phyloP scores from a whole-genome alignment of 2,888 invertebrate genomes.

The Drosophila paramelanica region DNA sequence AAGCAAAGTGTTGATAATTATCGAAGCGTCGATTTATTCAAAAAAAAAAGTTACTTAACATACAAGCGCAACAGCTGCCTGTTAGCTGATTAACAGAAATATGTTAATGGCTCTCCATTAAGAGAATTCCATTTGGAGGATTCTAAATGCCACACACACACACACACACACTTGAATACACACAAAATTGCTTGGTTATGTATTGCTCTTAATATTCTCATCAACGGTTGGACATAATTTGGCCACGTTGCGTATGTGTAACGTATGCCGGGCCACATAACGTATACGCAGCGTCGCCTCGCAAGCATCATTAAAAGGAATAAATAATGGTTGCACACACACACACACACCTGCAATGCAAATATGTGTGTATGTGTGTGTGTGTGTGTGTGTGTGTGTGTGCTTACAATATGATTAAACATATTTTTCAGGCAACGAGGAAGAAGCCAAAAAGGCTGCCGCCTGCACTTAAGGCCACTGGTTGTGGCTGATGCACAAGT shows the following conservation, averaged over 20 bases:
- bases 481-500: conserved; percentile 6
- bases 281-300: conserved; percentile 35
- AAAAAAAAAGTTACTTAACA: not conserved
- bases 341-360: not conserved
- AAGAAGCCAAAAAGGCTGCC: conserved; percentile 25
- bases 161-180: not conserved
- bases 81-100: conserved; percentile 20
- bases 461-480: conserved; percentile 40
- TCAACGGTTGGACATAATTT: conserved; percentile 38
- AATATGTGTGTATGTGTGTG: conserved; percentile 8
- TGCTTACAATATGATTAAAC: conserved; percentile 57
- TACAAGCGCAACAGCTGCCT: not conserved
- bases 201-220: conserved; percentile 9
- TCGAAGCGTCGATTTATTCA: too few relatives aligned
- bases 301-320: conserved; percentile 43
- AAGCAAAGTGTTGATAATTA: too few relatives aligned
- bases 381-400: conserved; percentile 9
- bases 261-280: conserved; percentile 3
- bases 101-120: conserved; percentile 11
- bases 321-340: conserved; percentile 44
- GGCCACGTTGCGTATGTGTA: conserved; percentile 48
- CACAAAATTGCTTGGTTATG: conserved; percentile 1
- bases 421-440: conserved; percentile 47
- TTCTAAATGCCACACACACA: conserved; percentile 1
- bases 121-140: conserved; percentile 14